Evolutionary conservation across 2,797 vertebrate species (phyloP), one percentile per base, ranked within the genome.

Genomic region (Myotis planiceps): DNA sequence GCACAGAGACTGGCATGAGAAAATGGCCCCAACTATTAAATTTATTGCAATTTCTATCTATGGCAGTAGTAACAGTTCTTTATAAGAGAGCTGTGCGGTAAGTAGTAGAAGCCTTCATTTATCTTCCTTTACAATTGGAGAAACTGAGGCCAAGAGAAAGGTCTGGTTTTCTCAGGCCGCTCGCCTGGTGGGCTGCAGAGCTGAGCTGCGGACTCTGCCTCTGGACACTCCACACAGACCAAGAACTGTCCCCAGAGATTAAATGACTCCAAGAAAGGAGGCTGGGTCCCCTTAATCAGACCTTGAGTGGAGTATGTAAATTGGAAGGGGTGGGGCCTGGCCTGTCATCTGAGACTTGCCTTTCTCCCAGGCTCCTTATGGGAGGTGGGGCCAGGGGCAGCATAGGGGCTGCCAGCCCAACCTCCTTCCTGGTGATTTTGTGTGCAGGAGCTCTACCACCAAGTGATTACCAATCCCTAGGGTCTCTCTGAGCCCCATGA

Each of bases 151-250:
- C 55, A 5, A 60, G 14, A 92, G 83, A 63, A 78, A 45, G 51
- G 32, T 32, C 80, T n/a, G 14, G 9, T n/a, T 49, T 6, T 12
- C 16, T 15, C 14, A 29, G 60, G 45, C 29, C 32, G 5, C 65
- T 53, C 49, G 27, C 0, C 10, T 0, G 29, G 65, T 18, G 29
- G 60, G 29, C 55, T 15, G 27, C 32, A 37, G 60, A 23, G 39
- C 25, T 3, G 34, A 53, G 80, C 21, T 27, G 19, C 29, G 25
- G 9, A 14, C 15, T 8, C 0, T 0, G 51, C 34, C 47, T 25
- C 39, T 3, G 27, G 74, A 32, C 3, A n/a, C 32, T 19, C 27
- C 23, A 1, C 0, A 7, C 1, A 68, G 49, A 39, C n/a, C 1
- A 0, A 34, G 39, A 15, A 1, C 45, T 23, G 32, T 42, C 32